Percentiles rank a stretch among this genome's conserved stretches.
These are phyloP conservation scores for Piaya cayana DNA, from an alignment of 2,113 vertebrate species.

Conservation along the genomic window DNA sequence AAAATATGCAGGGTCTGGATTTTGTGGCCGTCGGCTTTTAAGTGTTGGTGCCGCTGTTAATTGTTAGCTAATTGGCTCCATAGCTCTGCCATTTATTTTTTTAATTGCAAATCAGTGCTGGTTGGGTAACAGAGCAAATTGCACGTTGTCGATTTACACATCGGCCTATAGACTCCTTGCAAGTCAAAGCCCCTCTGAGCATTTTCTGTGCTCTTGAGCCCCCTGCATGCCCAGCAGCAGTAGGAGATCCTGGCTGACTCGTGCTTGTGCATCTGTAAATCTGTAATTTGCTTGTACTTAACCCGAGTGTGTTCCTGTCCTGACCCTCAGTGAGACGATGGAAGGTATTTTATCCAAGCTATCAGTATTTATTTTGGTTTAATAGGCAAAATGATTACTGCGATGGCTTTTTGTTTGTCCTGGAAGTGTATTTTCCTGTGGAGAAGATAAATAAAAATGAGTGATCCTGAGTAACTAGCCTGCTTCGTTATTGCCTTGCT, in stretches of 20 bases:
- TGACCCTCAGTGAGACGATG: neutral
- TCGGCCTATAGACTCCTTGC: neutral
- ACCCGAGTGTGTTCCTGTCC: neutral
- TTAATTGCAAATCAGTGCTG: neutral
- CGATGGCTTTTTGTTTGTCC: neutral
- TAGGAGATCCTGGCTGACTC: neutral
- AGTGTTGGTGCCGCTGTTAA: neutral
- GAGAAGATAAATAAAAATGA: constrained; percentile 50
- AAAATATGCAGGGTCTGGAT: neutral
- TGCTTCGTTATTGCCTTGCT: constrained; percentile 4
- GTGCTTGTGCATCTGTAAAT: neutral
- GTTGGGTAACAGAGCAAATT: neutral
- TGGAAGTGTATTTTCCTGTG: neutral
- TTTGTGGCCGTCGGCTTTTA: neutral
- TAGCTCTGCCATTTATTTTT: neutral
- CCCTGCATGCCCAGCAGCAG: neutral
- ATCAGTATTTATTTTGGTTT: neutral
- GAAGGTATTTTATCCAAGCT: neutral
- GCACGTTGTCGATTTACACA: accelerated
- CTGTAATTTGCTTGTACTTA: accelerated
- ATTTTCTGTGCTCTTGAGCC: too few species aligned
- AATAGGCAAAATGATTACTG: neutral
- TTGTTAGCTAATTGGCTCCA: neutral
- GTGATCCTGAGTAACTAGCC: neutral
- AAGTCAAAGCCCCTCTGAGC: too few species aligned